Percentiles rank a stretch among this genome's conserved stretches.
Evolutionary conservation across 2,888 invertebrate genomes (phyloP).

Genomic region (Diarsia mendica): DNA sequence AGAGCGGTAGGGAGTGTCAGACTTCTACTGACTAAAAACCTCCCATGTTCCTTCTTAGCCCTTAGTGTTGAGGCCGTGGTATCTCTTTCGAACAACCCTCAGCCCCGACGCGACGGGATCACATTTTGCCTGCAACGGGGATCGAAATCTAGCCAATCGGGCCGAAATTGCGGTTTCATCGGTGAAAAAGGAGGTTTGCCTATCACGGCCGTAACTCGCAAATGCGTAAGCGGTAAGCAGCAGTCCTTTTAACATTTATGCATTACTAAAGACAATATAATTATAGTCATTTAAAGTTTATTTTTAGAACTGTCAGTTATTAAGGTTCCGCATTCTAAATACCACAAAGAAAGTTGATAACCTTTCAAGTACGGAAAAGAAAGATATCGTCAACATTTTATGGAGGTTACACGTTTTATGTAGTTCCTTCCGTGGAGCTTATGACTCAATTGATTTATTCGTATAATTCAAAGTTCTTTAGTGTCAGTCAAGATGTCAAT

Average conservation of each 20-base stretch:
- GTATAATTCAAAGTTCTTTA: neutral
- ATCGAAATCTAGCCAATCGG: neutral
- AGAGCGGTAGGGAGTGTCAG: too few relatives aligned
- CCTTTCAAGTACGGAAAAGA: constrained; percentile 10
- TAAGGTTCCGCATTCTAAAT: constrained; percentile 7
- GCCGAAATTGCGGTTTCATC: neutral
- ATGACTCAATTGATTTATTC: constrained; percentile 12
- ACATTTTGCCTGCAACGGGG: neutral
- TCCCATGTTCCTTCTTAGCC: too few relatives aligned
- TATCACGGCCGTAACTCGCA: neutral
- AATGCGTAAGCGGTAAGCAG: too few relatives aligned
- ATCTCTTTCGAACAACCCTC: too few relatives aligned
- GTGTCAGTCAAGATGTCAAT: too few relatives aligned
- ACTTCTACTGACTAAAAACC: too few relatives aligned
- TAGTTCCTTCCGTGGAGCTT: neutral
- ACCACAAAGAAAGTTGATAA: constrained; percentile 37
- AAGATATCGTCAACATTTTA: neutral
- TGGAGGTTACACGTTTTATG: constrained; percentile 5
- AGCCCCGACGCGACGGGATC: too few relatives aligned
- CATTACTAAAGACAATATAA: neutral
- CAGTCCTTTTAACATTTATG: neutral
- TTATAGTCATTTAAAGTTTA: neutral
- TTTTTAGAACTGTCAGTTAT: neutral
- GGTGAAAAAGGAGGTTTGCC: neutral
- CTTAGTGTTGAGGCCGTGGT: too few relatives aligned